Evolutionary conservation across 2,888 invertebrate species (phyloP), one percentile per base, ranked within the genome.

Genomic region (Erynnis tages): DNA sequence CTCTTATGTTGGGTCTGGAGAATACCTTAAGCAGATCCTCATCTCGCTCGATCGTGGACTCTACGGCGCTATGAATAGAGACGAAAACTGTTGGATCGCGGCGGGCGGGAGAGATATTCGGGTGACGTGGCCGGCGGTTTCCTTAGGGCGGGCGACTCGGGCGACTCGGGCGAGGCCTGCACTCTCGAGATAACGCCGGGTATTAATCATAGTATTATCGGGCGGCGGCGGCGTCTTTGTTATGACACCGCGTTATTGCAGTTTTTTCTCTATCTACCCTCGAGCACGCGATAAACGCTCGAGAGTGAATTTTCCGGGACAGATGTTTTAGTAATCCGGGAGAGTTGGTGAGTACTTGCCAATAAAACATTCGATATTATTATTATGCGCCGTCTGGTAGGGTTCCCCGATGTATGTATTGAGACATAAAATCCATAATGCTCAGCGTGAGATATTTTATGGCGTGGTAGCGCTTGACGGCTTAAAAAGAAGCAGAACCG

Each of bases 171-270:
- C 71, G 71, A 70, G 76, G 88, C 79, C 82, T 88, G 88, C 88
- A 85, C 85, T 85, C 83, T 79, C 79, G 54, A 89, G 88, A 89
- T 89, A 89, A 86, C 80, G 87, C 76, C 69, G 77, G 77, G 89
- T 87, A 89, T 89, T 89, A 89, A 88, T 88, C 89, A 89, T 86
- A 83, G 85, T 78, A 87, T 89, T 89, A 89, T 88, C 89, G 86
- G 80, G 69, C 79, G 79, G 76, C 74, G 76, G 73, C 76, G 73
- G 78, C 82, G 82, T 84, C 88, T 86, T 79, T 88, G 88, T 88
- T 88, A 88, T 88, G 87, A 87, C 86, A 85, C 82, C 82, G 76
- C 81, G 82, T 83, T 88, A 87, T 86, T 88, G 89, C 88, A 87
- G 79, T 85, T 86, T 86, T 86, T 87, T 85, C 79, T 80, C 76